These are phyloP conservation scores for Pangasius mekongensis DNA, from an alignment of 2,797 vertebrate genomes.

Conservation along the genomic window DNA sequence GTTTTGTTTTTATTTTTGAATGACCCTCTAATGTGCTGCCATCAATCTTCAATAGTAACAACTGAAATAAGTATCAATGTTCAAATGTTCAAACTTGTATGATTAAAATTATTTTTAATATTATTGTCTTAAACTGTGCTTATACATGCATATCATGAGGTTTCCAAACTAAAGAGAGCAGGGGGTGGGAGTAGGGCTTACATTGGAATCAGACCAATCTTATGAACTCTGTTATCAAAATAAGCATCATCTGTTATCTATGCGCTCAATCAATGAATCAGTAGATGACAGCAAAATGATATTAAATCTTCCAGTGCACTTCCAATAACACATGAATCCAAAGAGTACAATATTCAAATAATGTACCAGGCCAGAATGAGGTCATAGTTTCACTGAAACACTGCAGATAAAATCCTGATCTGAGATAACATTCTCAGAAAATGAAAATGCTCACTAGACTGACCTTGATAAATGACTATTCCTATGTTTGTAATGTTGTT, in stretches of 20 bases:
- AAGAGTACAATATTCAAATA: background rate
- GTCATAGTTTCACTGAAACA: conserved; percentile 28
- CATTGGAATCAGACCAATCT: background rate
- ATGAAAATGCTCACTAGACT: background rate
- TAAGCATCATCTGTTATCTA: background rate
- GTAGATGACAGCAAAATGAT: background rate
- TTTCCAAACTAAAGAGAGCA: background rate
- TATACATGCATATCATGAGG: background rate
- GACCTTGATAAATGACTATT: background rate
- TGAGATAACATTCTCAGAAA: conserved; percentile 11
- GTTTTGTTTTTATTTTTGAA: background rate
- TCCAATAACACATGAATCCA: background rate
- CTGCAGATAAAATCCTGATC: conserved; percentile 2
- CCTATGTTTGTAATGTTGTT: background rate
- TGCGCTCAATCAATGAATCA: background rate
- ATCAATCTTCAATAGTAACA: background rate
- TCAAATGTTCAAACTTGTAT: too few species aligned
- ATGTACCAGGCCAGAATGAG: background rate
- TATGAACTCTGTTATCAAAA: background rate
- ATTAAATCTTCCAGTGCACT: background rate
- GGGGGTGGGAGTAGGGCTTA: background rate
- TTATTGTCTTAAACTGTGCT: background rate
- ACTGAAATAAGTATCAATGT: background rate
- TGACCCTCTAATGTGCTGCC: background rate
- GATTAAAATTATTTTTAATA: too few species aligned